Evolutionary conservation across 2,888 invertebrate genomes (phyloP), one percentile per base, ranked within the genome.

Genomic region (Magallana nippona): DNA sequence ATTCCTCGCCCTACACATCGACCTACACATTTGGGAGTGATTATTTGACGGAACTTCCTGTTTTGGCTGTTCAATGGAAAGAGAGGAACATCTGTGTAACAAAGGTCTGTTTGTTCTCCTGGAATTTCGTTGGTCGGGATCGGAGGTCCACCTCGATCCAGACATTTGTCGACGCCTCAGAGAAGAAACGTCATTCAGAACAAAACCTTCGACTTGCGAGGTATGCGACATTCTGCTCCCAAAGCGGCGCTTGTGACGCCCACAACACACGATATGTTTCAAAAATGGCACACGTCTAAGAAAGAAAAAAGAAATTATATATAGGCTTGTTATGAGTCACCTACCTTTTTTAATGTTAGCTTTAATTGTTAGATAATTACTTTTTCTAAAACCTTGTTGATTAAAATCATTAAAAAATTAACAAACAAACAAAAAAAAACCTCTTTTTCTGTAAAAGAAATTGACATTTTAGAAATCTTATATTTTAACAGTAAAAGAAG

Each of bases 221-320:
- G 71, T 71, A 32, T 71, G 11, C 32, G 71, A 71, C 27, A 27
- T 71, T 71, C 71, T 71, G 8, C 71, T 71, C 32, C 71, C 71
- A 17, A 71, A 71, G 22, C 71, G 71, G 15, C 27, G 19, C 11
- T 22, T 10, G 32, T 32, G 27, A 11, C 32, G 27, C 10, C 71
- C 71, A 71, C 71, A 71, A 27, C 71, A 71, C 71, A 71, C 71
- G 32, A 71, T 32, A 27, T 71, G 71, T 71, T 15, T 71, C 32
- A 71, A 71, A 15, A 19, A 71, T 71, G 71, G 71, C 19, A 71
- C 71, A 71, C 27, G 71, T 71, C 71, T 71, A 13, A 13, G 32
- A 2, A 2, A 22, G 32, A 27, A 71, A 60, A 71, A 60, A 60
- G n/a, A 60, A 60, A 60, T n/a, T n/a, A 8, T 8, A n/a, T 8